Percentiles rank a stretch among this genome's conserved stretches.
Evolutionary conservation across 1,140 invertebrate species (phyloP).

Genomic region (Hyles vespertilio): DNA sequence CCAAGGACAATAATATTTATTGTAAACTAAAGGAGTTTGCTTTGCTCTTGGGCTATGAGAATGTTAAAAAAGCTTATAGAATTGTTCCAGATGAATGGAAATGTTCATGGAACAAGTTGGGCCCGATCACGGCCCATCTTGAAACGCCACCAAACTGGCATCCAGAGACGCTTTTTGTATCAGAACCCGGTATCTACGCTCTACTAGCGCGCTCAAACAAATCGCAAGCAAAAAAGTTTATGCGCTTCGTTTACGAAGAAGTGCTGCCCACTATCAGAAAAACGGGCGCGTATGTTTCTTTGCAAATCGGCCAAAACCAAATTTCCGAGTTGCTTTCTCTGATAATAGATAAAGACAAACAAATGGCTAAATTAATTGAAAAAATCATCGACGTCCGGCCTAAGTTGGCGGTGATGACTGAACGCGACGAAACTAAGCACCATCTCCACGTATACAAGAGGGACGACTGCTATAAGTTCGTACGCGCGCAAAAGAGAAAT

Average conservation of each 20-base stretch:
- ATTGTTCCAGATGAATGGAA: conserved; percentile 6
- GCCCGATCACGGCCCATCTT: conserved; percentile 15
- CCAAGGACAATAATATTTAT: conserved; percentile 18
- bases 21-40: conserved; percentile 17
- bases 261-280: conserved; percentile 19
- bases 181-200: conserved; percentile 19
- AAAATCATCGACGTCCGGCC: conserved; percentile 3
- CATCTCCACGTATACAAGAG: conserved; percentile 8
- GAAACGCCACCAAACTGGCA: conserved; percentile 20
- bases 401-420: conserved; percentile 4
- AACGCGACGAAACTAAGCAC: conserved; percentile 4
- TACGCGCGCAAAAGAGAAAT: conserved; percentile 5
- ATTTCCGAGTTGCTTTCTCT: conserved; percentile 19
- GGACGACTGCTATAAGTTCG: conserved; percentile 4
- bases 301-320: conserved; percentile 13
- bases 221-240: conserved; percentile 20
- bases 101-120: conserved; percentile 20
- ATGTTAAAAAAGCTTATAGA: conserved; percentile 8
- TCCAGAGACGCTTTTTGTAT: conserved; percentile 19
- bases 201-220: conserved; percentile 19
- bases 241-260: conserved; percentile 14
- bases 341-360: conserved; percentile 17
- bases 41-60: conserved; percentile 7
- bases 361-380: conserved; percentile 16
- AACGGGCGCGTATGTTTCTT: conserved; percentile 11